Evolutionary conservation across 2,888 invertebrate species (phyloP), one percentile per base, ranked within the genome.

Genomic region (Blastobasis adustella): DNA sequence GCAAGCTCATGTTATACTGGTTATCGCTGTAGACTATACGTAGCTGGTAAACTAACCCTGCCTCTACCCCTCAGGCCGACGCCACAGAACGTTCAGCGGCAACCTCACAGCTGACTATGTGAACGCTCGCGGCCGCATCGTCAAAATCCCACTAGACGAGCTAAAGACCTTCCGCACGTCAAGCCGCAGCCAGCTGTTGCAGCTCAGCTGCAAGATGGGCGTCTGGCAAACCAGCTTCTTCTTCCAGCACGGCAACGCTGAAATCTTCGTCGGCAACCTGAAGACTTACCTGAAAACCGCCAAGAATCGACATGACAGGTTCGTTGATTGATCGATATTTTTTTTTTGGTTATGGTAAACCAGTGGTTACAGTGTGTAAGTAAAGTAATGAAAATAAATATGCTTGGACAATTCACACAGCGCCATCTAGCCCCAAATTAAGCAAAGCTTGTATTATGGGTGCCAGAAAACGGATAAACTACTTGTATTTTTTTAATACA

Each of bases 221-320:
- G 92, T 94, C 1, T 91, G 91, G 68, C 92, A 94, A 62, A 93
- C 94, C 57, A 93, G 94, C 5, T 95, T 98, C 71, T 94, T 95
- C 71, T 97, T 98, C 81, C 96, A 96, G 73, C 92, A 94, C 61
- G 96, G 95, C 0, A 96, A 96, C 63, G 95, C 96, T 0, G 94
- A 95, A 65, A 91, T 92, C 51, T 93, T 97, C 66, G 90, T 92
- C 45, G 90, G 81, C 43, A 89, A 89, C 54, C 83, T 92, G 55
- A 92, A 91, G 78, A 91, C 92, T 62, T 89, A 91, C 54, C 79
- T 93, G 5, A 91, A 90, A 71, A 91, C 92, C 2, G 88, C 89
- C 4, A 93, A 94, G 59, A 92, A 95, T 0, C 90, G 92, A 54
- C 90, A 93, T 54, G 95, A 96, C 60, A 51, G 54, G 54, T 54